Evolutionary conservation across 1,140 invertebrate species (phyloP).

Genomic region (Macrocentrus cingulum): DNA sequence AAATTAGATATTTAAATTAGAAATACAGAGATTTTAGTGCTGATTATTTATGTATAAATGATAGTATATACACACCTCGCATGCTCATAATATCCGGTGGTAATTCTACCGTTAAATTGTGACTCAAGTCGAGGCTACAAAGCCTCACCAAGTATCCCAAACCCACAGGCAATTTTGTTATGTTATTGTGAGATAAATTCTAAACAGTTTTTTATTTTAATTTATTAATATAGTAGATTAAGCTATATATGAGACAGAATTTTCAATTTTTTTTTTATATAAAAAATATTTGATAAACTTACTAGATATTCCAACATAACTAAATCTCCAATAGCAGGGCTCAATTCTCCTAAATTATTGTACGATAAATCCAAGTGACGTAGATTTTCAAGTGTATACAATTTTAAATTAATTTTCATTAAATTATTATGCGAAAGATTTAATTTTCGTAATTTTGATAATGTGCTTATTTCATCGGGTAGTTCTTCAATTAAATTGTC

Average conservation of each 20-base stretch:
- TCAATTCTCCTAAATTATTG: conserved; percentile 60
- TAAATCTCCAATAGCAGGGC: conserved; percentile 69
- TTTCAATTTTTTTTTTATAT: too few species aligned
- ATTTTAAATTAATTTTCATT: conserved; percentile 63
- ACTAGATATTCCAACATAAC: conserved; percentile 73
- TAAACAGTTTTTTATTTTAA: conserved; percentile 39
- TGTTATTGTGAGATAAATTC: conserved; percentile 67
- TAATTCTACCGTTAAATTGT: conserved; percentile 62
- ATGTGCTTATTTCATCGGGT: conserved; percentile 75
- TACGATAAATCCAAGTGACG: conserved; percentile 72
- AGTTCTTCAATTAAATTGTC: conserved; percentile 75
- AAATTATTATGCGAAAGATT: conserved; percentile 82
- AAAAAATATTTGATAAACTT: conserved; percentile 39
- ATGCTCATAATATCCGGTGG: conserved; percentile 64
- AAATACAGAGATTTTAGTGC: not conserved
- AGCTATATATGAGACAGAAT: too few species aligned
- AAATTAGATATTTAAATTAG: conserved; percentile 16
- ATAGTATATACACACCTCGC: conserved; percentile 62
- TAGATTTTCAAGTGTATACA: conserved; percentile 70
- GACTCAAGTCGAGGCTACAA: conserved; percentile 61
- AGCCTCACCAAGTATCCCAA: conserved; percentile 65
- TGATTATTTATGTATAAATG: conserved; percentile 61
- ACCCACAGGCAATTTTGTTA: conserved; percentile 60
- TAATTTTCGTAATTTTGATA: conserved; percentile 72
- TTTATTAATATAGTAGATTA: conserved; percentile 2